phyloP scores from a whole-genome alignment of 2,888 invertebrate species.

The Spatulosminthurus flaviceps region DNA sequence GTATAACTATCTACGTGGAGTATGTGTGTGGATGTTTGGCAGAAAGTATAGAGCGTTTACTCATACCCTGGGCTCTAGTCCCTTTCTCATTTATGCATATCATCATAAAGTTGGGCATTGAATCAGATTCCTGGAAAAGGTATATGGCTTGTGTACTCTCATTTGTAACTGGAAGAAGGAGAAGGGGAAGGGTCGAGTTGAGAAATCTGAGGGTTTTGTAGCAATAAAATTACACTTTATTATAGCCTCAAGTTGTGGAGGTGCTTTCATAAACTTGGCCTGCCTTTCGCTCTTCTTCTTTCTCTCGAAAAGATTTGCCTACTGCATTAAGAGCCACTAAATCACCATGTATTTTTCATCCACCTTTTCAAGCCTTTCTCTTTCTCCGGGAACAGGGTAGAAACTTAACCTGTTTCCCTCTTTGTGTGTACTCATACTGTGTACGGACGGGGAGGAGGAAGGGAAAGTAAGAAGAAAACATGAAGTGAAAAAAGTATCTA shows the following conservation, averaged over 20 bases:
- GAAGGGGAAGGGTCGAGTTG: constrained; percentile 37
- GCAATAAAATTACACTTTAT: constrained; percentile 64
- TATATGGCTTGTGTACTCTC: constrained; percentile 28
- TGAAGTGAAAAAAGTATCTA: neutral
- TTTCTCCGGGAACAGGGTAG: neutral
- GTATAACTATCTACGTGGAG: neutral
- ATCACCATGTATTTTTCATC: constrained; percentile 61
- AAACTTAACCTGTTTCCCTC: neutral
- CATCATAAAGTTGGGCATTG: constrained; percentile 27
- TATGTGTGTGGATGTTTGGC: too few relatives aligned
- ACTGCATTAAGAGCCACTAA: constrained; percentile 63
- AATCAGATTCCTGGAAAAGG: constrained; percentile 23
- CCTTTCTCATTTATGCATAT: constrained; percentile 16
- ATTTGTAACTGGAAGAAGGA: constrained; percentile 13
- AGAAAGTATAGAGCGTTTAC: too few relatives aligned
- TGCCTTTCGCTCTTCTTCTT: constrained; percentile 46
- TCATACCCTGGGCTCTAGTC: neutral
- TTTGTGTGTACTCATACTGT: neutral
- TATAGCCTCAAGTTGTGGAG: constrained; percentile 62
- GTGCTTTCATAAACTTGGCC: constrained; percentile 62
- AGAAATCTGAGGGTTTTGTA: constrained; percentile 57
- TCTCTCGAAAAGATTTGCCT: constrained; percentile 58
- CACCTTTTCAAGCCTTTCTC: constrained; percentile 10
- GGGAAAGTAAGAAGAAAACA: neutral
- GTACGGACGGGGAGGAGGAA: neutral